Evolutionary conservation across 2,797 vertebrate species (phyloP), one percentile per base, ranked within the genome.

Genomic region (Pachyuromys duprasi): DNA sequence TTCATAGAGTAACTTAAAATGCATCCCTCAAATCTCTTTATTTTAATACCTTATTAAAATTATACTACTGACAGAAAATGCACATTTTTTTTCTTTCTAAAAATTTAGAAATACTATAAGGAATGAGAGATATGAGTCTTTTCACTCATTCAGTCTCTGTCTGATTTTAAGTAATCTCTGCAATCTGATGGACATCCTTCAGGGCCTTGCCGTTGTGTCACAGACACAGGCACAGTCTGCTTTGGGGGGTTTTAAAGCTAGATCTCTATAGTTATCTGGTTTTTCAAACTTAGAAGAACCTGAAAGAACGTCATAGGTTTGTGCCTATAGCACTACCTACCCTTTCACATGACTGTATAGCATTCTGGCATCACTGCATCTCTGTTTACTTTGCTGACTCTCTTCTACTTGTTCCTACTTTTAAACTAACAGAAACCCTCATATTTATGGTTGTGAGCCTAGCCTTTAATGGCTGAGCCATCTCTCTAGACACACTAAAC

Each of bases 341-440:
- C 89, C 20, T 93, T 94, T 84, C 67, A 15, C 79, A 89, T 62
- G 70, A 65, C 1, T 67, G 2, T 11, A 49, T 28, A 80, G 15
- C 82, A 11, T 75, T 81, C 87, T 4, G 17, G 20, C 36, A 39
- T 80, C 7, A 70, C 24, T 1, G 74, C 17, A 70, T 28, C 67
- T 39, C 2, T 39, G 24, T 63, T 87, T 69, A 63, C 49, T 72
- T 78, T 86, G 72, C n/a, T 14, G 53, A 62, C 3, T 0, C 4
- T n/a, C 55, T 57, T 92, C 31, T 31, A 91, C 84, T 91, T 80
- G 86, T 89, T 87, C 89, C 42, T 63, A 91, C 28, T 91, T 94
- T 93, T 39, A 86, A 93, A 67, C 33, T 89, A 74, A 11, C 17
- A 70, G 8, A 63, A 79, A 70, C 45, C 2, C 78, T 6, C n/a